These are phyloP conservation scores for Cisticola juncidis DNA, from an alignment of 2,113 vertebrate species.

Conservation along the genomic window DNA sequence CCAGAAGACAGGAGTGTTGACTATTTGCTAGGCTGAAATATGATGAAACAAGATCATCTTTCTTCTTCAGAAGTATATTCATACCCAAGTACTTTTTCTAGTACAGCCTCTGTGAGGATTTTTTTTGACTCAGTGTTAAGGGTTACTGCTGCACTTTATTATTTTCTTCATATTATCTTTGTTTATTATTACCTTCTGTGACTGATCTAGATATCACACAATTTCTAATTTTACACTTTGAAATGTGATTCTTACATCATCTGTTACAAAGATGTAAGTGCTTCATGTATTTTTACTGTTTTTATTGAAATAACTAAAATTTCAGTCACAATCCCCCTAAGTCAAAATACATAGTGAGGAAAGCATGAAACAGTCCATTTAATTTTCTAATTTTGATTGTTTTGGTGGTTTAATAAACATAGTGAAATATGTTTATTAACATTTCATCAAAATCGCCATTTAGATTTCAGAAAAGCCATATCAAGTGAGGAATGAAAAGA, in stretches of 20 bases:
- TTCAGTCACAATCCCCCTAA: not conserved
- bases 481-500: not conserved
- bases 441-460: not conserved
- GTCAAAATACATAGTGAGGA: not conserved
- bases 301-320: not conserved
- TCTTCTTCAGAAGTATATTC: not conserved
- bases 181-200: not conserved
- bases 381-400: not conserved
- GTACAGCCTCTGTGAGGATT: not conserved
- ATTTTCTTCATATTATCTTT: not conserved
- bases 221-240: not conserved
- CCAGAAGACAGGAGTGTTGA: not conserved
- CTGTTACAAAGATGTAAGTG: not conserved
- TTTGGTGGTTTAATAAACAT: too few relatives aligned
- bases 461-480: not conserved
- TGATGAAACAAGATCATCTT: not conserved
- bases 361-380: not conserved
- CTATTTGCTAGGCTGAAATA: not conserved
- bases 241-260: not conserved
- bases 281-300: not conserved
- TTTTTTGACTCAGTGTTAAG: not conserved
- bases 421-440: not conserved
- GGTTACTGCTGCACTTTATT: not conserved
- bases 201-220: not conserved
- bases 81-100: not conserved